Evolutionary conservation across 2,888 invertebrate species (phyloP), one percentile per base, ranked within the genome.

Genomic region (Peribatodes rhomboidaria): DNA sequence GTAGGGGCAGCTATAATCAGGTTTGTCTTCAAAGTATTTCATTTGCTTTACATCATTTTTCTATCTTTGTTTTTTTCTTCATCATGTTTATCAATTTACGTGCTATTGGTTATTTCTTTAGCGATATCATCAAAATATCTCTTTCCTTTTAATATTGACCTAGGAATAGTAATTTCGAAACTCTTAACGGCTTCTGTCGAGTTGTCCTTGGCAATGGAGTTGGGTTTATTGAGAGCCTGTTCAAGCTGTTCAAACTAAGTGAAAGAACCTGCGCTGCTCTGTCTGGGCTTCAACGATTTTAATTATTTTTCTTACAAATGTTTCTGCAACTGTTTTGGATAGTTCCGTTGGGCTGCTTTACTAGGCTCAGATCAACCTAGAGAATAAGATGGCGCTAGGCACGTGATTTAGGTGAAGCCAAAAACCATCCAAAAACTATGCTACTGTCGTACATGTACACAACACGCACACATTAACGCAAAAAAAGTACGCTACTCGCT

Each of bases 161-260:
- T 50, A 20, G 50, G 50, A 7, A 50, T 50, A 8, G 16, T 20
- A 9, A 50, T 35, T 20, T 50, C 50, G 9, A 50, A 13, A 20
- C 0, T 20, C 18, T 50, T 50, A 8, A 37, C 35, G 13, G 13
- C 50, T 20, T 37, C 60, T 39, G 65, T 8, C 55, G 42, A 54
- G 18, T 47, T 59, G 18, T 68, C 20, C n/a, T n/a, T n/a, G n/a
- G n/a, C n/a, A n/a, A n/a, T n/a, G n/a, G n/a, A n/a, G n/a, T n/a
- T n/a, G 37, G 35, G 27, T 7, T 61, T 61, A 14, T 79, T 77
- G 2, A 82, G 65, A 33, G 79, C 84, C 27, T 70, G 68, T 76
- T 88, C 88, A 14, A 87, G 64, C 27, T 81, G 77, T 65, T 88
- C 88, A 67, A 88, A 88, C 49, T 86, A 83, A 8, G 70, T 73